These are phyloP conservation scores for Mugil cephalus DNA, from an alignment of 2,113 vertebrate genomes.

Conservation along the genomic window DNA sequence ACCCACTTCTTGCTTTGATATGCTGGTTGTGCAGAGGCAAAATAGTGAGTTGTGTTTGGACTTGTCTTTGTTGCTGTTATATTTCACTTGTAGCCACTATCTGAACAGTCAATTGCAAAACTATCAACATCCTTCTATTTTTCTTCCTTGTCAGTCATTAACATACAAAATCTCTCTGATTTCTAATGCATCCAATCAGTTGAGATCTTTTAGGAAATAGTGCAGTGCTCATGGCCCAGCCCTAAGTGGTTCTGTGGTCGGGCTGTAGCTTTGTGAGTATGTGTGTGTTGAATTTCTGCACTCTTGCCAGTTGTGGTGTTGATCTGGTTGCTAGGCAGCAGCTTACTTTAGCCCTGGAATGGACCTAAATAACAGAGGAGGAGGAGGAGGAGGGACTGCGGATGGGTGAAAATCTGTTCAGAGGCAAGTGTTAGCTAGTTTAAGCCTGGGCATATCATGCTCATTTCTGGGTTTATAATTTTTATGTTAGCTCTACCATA, in stretches of 20 bases:
- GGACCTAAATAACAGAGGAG: constrained; percentile 50
- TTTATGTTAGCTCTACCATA: not conserved
- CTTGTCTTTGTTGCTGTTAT: too few relatives aligned
- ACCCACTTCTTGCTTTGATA: too few relatives aligned
- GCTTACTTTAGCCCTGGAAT: constrained; percentile 71
- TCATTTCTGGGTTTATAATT: not conserved
- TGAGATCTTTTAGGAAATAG: not conserved
- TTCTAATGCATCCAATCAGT: not conserved
- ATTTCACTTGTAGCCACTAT: too few relatives aligned
- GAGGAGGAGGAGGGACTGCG: constrained; percentile 15
- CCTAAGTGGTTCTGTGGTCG: constrained; percentile 18
- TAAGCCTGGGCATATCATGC: not conserved
- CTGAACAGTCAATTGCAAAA: too few relatives aligned
- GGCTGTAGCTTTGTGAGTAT: constrained; percentile 2
- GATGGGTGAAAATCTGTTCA: constrained; percentile 24
- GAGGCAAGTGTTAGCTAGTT: constrained; percentile 13
- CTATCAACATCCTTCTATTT: too few relatives aligned
- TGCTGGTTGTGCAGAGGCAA: too few relatives aligned
- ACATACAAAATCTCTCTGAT: not conserved
- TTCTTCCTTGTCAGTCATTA: too few relatives aligned
- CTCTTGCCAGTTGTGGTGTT: constrained; percentile 71
- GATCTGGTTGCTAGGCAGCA: constrained; percentile 78
- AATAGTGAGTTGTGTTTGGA: too few relatives aligned
- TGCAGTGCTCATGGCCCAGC: not conserved
- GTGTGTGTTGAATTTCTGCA: constrained; percentile 48